These are phyloP conservation scores for Laterallus jamaicensis DNA, from an alignment of 2,113 vertebrate species.

Conservation along the genomic window DNA sequence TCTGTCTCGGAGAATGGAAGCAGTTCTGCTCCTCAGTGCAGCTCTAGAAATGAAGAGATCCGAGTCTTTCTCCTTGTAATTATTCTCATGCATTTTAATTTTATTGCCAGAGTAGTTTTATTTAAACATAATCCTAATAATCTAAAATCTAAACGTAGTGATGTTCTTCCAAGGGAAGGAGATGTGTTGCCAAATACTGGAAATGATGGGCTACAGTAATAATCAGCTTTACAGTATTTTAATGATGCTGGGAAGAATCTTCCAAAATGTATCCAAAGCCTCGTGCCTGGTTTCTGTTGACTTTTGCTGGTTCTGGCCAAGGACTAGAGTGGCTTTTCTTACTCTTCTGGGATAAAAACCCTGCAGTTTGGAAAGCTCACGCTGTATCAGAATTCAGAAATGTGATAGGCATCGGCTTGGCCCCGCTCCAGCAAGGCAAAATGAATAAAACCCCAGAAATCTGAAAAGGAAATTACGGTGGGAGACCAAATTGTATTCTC, in stretches of 20 bases:
- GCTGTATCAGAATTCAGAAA: background rate
- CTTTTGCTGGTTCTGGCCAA: accelerated
- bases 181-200: background rate
- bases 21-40: background rate
- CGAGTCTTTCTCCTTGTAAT: background rate
- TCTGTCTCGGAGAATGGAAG: background rate
- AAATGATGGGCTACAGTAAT: accelerated
- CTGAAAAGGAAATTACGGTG: accelerated
- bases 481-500: background rate
- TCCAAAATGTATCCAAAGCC: accelerated
- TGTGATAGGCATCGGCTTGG: background rate
- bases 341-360: accelerated
- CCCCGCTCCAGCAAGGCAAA: background rate
- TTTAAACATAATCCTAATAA: background rate
- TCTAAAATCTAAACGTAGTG: background rate
- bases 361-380: background rate
- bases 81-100: background rate
- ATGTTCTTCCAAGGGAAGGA: background rate
- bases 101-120: background rate
- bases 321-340: background rate
- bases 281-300: background rate
- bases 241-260: background rate
- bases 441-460: background rate
- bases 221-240: background rate
- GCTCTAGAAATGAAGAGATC: background rate